Conservation (phyloP, 2,113 vertebrate species). For the Microtus montanus region DNA sequence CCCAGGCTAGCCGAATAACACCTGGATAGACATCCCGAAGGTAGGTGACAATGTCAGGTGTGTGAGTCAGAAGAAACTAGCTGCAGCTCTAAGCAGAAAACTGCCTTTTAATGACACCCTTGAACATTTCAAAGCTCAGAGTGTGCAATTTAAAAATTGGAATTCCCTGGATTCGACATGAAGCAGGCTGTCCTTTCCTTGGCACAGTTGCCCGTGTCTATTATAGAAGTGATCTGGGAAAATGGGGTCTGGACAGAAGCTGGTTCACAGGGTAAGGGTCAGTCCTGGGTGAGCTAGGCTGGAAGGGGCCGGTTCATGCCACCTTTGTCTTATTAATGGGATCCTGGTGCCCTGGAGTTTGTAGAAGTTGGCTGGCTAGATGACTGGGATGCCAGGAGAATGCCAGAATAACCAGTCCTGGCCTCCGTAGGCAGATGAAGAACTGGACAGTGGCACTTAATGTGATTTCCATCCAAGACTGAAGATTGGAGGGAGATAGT, state of each 20-base stretch:
- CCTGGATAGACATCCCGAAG: neutral
- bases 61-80: neutral
- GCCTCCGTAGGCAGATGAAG: neutral
- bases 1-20: neutral
- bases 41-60: neutral
- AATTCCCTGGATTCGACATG: constrained; percentile 33
- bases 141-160: constrained; percentile 42
- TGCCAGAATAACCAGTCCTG: neutral
- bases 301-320: neutral
- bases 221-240: constrained; percentile 42
- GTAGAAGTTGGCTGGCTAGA: neutral
- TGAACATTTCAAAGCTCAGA: constrained; percentile 31
- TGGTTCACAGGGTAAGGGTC: neutral
- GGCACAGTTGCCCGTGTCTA: neutral
- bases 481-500: neutral
- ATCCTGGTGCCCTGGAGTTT: neutral
- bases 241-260: constrained; percentile 20
- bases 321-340: neutral
- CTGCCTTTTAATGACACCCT: constrained; percentile 9
- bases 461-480: neutral
- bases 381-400: neutral
- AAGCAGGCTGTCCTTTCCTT: constrained; percentile 71
- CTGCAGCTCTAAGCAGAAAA: constrained; percentile 41
- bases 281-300: neutral
- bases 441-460: neutral